A percentile compares a stretch with the other conserved stretches of the same genome.
Conservation (phyloP, 1,140 invertebrate species). For the Trachymyrmex septentrionalis region DNA sequence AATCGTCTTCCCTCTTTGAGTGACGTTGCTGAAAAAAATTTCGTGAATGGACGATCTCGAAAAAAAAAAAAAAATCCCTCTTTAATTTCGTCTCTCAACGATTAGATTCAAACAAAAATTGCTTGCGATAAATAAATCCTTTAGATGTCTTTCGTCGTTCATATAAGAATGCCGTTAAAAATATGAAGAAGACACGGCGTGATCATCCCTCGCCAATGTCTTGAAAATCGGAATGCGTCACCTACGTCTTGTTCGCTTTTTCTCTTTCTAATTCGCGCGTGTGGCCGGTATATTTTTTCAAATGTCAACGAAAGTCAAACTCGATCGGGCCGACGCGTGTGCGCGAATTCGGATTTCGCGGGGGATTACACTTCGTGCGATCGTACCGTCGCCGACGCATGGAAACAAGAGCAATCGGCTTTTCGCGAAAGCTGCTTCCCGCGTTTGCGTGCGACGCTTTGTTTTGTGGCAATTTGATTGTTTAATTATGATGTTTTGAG, state of each 20-base stretch:
- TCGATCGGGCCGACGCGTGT: constrained; percentile 7
- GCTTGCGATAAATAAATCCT: neutral
- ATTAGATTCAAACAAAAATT: neutral
- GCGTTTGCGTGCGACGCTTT: neutral
- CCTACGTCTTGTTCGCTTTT: neutral
- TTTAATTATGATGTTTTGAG: neutral
- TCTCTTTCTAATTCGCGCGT: neutral
- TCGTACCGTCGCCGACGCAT: neutral
- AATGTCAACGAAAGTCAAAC: constrained; percentile 1
- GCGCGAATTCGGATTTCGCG: neutral
- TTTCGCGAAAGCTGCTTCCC: constrained; percentile 52
- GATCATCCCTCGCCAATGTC: neutral
- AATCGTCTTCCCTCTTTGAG: neutral
- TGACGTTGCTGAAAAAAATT: neutral
- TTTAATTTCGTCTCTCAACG: neutral
- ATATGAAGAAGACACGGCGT: constrained; percentile 7
- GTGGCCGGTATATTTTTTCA: neutral
- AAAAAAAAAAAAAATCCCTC: constrained; percentile 4
- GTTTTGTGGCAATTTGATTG: constrained; percentile 19
- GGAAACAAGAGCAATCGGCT: neutral
- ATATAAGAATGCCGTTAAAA: neutral
- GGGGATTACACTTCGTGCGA: neutral
- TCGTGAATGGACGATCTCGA: neutral
- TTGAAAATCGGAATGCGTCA: neutral
- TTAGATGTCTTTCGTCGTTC: neutral